A percentile compares a stretch with the other conserved stretches of the same genome.
Evolutionary conservation across 2,797 vertebrate species (phyloP).

Genomic region (Peromyscus attwateri): DNA sequence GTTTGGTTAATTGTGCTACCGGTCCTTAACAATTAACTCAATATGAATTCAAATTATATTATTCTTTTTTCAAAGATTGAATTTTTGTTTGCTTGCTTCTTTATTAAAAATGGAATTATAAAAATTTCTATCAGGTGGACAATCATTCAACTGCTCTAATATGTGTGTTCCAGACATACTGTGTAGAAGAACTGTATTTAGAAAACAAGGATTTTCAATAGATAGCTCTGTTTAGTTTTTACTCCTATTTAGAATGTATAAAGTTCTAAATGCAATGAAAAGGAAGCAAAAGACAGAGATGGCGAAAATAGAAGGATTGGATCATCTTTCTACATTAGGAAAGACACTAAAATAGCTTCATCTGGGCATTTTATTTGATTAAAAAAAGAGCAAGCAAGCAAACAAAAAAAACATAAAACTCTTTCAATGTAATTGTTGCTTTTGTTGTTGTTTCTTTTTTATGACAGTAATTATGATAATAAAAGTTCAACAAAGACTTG

Average conservation of each 20-base stretch:
- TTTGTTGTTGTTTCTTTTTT: neutral
- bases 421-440: neutral
- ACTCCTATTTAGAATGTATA: neutral
- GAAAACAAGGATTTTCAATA: neutral
- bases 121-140: neutral
- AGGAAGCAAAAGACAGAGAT: neutral
- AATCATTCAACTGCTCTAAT: neutral
- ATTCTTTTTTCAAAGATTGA: conserved; percentile 53
- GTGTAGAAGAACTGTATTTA: neutral
- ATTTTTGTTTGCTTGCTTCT: conserved; percentile 46
- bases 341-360: neutral
- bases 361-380: neutral
- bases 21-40: conserved; percentile 60
- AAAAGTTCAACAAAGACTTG: conserved; percentile 19
- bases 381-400: neutral
- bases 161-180: neutral
- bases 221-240: neutral
- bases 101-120: conserved; percentile 69
- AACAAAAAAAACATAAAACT: neutral
- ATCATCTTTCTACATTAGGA: conserved; percentile 10
- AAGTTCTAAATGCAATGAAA: neutral
- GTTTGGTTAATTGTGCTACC: conserved; percentile 66
- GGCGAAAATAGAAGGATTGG: conserved; percentile 10
- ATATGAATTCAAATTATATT: conserved; percentile 68
- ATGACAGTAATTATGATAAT: conserved; percentile 5